Conservation (phyloP, 2,888 invertebrate genomes). For the Dryomyza anilis region DNA sequence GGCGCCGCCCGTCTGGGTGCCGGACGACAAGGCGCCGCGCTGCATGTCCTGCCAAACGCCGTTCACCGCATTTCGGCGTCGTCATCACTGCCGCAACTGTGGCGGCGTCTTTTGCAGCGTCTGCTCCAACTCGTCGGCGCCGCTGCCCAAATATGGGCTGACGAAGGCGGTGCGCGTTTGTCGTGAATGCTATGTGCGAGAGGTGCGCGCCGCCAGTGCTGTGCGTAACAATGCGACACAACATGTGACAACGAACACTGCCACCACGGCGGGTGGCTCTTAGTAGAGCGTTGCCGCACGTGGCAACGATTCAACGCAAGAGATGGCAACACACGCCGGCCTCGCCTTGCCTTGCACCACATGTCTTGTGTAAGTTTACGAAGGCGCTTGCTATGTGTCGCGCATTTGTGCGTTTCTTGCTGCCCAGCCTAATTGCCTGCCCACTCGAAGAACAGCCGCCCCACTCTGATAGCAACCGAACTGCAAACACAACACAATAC, state of each 20-base stretch:
- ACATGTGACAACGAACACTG: slow-evolving; percentile 4
- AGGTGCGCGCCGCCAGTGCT: slow-evolving; percentile 37
- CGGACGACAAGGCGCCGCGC: slow-evolving; percentile 86
- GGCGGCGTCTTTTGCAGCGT: slow-evolving; percentile 92
- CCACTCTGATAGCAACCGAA: slow-evolving; percentile 18
- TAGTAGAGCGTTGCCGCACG: background rate
- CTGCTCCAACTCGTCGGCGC: slow-evolving; percentile 91
- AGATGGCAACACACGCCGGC: background rate
- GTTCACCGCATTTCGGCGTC: slow-evolving; percentile 92
- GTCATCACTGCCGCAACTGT: slow-evolving; percentile 97
- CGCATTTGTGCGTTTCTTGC: background rate
- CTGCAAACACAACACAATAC: too few relatives aligned
- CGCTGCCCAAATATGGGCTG: slow-evolving; percentile 90
- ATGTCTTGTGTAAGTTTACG: background rate
- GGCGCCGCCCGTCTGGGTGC: slow-evolving; percentile 88
- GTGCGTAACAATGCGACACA: slow-evolving; percentile 16
- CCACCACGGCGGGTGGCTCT: slow-evolving; percentile 38
- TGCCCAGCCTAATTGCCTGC: background rate
- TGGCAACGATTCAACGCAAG: too few relatives aligned
- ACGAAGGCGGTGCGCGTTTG: slow-evolving; percentile 93
- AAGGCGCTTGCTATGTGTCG: background rate
- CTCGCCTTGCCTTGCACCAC: slow-evolving; percentile 3
- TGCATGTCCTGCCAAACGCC: slow-evolving; percentile 92
- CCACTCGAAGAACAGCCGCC: slow-evolving; percentile 10
- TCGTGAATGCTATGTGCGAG: slow-evolving; percentile 58